Evolutionary conservation across 2,797 vertebrate species (phyloP), one percentile per base, ranked within the genome.

Genomic region (Artibeus jamaicensis): DNA sequence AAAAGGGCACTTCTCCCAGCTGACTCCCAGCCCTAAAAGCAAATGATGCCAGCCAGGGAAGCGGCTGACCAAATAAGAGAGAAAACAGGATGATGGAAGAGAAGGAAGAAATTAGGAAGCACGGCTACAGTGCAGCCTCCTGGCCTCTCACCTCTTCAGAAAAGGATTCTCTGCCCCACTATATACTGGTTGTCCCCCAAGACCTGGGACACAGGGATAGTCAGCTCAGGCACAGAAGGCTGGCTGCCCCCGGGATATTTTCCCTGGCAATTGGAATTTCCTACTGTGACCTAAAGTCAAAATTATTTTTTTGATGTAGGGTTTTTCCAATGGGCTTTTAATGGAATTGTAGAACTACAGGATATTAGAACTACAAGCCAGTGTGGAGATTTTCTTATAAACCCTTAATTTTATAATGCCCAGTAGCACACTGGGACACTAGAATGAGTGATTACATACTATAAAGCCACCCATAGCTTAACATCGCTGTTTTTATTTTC

Each of bases 311-410:
- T 83, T 87, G 67, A 87, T 92, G 53, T 53, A 57, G 19, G 46
- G 4, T 87, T 96, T 74, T 71, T 26, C 42, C 26, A 79, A 5
- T 50, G 29, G 37, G 3, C 5, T 89, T 88, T 73, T 81, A 91
- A n/a, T 32, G 70, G 21, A 86, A 2, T n/a, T 21, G 48, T 62
- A 84, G 42, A 87, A 50, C 12, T 10, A n/a, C 67, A 74, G 48
- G 8, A 50, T 81, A 65, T 89, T 83, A 93, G 55, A 76, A 6
- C 10, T 10, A 34, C 0, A 87, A 62, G 37, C 7, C 19, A 82
- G 22, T 71, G 68, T 78, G 29, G 48, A 84, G 46, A 67, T 89
- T 78, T 94, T 70, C 48, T 88, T 70, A 37, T 65, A 83, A 92
- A 32, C 9, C 5, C 16, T 19, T 53, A 24, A 37, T 73, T 96